Base-by-base conservation (phyloP, 2,888 invertebrate genomes). In the Trisateles emortualis region DNA sequence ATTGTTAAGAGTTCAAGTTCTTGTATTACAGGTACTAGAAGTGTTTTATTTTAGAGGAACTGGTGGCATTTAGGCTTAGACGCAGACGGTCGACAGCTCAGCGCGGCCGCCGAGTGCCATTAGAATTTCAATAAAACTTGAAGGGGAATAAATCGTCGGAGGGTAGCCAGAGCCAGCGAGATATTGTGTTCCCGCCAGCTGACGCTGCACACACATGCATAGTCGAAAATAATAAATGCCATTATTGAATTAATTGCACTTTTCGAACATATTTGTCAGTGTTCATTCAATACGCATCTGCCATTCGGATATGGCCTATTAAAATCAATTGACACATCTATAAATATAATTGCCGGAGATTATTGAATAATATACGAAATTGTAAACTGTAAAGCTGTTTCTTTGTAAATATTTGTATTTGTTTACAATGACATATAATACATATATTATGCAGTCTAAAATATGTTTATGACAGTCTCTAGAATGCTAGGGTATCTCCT, bases 81-180 rank as follows among this genome's bases (percentile, higher is more conserved):
- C 53, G 53, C 59, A 16, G 19, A 26, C 26, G 26, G 26, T n/a
- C n/a, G n/a, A n/a, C 9, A 8, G 26, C 26, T 3, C 57, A 52
- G 52, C 64, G 63, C 65, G 58, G 63, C 51, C 59, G 60, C 66
- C 78, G 76, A 78, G 75, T 64, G 75, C 78, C 72, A 81, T 86
- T 84, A 81, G 78, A 82, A 84, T 85, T 87, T 88, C 86, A 89
- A 88, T 89, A 87, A 87, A 87, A 86, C 73, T 86, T 81, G 78
- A 85, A 84, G 84, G 85, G 84, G 81, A 86, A 86, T 83, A 87
- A 86, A 85, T 83, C 78, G 76, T 70, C 58, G 76, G 75, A 69
- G 71, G 75, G 74, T 54, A 52, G 72, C 65, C 69, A 59, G 55
- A 64, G 24, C 44, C 35, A 50, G 41, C 59, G 61, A 65, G 71